These are phyloP conservation scores for Ictalurus punctatus DNA, from an alignment of 2,113 vertebrate genomes.

Conservation along the genomic window DNA sequence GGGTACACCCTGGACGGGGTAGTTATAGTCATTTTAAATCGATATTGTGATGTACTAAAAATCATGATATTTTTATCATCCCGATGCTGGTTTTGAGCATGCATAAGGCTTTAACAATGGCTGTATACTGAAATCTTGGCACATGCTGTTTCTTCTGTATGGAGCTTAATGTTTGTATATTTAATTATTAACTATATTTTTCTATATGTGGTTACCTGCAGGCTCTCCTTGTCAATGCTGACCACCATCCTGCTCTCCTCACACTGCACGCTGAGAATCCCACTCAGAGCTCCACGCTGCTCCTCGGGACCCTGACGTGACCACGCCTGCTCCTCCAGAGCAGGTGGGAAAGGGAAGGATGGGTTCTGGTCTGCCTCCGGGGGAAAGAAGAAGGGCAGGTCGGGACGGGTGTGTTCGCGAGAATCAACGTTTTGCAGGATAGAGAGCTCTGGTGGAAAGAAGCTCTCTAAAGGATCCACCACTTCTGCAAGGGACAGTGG, in stretches of 20 bases:
- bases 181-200: neutral
- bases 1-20: too few species aligned
- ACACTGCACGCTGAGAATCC: conserved; percentile 82
- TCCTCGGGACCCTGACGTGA: conserved; percentile 73
- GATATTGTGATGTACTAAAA: neutral
- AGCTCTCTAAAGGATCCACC: conserved; percentile 57
- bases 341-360: conserved; percentile 54
- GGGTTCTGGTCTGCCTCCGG: conserved; percentile 54
- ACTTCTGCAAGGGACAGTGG: conserved; percentile 57
- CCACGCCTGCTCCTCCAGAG: conserved; percentile 39
- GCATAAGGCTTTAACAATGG: neutral
- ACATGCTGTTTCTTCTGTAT: neutral
- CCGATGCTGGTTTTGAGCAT: neutral
- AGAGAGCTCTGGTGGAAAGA: conserved; percentile 78
- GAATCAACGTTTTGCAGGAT: conserved; percentile 70
- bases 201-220: conserved; percentile 74
- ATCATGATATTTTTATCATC: neutral
- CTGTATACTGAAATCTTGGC: neutral
- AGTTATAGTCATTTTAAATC: neutral
- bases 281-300: conserved; percentile 70
- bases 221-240: conserved; percentile 83
- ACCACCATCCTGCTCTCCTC: conserved; percentile 84
- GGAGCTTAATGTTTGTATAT: neutral
- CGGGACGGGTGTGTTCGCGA: conserved; percentile 58
- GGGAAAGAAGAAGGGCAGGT: conserved; percentile 77